Percentiles rank a stretch among this genome's conserved stretches.
These are phyloP conservation scores for Drosophila pegasa DNA, from an alignment of 2,888 invertebrate species.

Conservation along the genomic window DNA sequence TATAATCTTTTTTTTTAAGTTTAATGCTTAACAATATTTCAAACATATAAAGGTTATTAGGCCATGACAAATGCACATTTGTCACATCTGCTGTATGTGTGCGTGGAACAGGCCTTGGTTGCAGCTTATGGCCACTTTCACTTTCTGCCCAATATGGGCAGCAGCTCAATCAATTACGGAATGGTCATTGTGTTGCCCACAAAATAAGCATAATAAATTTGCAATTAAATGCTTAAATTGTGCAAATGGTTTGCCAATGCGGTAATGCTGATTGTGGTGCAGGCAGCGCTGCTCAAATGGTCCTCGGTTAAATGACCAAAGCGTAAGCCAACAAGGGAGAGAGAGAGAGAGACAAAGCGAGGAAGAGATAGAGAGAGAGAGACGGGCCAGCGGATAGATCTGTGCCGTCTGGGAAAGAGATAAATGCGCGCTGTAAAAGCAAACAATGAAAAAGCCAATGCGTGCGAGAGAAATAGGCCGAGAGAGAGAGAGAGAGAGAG, in stretches of 20 bases:
- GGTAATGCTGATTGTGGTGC: slow-evolving; percentile 23
- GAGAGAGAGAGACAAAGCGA: neutral
- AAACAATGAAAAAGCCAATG: slow-evolving; percentile 52
- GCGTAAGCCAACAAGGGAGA: neutral
- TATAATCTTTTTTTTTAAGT: neutral
- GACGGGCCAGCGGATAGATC: slow-evolving; percentile 26
- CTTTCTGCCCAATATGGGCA: slow-evolving; percentile 41
- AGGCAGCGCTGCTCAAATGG: slow-evolving; percentile 45
- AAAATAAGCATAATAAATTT: slow-evolving; percentile 76
- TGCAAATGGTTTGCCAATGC: slow-evolving; percentile 69
- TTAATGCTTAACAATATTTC: neutral
- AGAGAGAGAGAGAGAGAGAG: neutral
- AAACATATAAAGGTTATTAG: slow-evolving; percentile 36
- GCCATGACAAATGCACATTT: slow-evolving; percentile 31
- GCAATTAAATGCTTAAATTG: slow-evolving; percentile 78
- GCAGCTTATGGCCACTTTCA: slow-evolving; percentile 37
- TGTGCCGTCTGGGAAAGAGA: slow-evolving; percentile 48
- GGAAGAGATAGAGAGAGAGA: neutral
- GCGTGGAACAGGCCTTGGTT: too few relatives aligned
- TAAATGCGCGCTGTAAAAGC: slow-evolving; percentile 66
- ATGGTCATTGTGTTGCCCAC: slow-evolving; percentile 55
- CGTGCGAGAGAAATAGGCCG: neutral
- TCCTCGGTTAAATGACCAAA: slow-evolving; percentile 59
- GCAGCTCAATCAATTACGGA: slow-evolving; percentile 70
- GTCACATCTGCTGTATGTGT: slow-evolving; percentile 12